These are phyloP conservation scores for Oreochromis grahami DNA, from an alignment of 2,797 vertebrate species.

Conservation along the genomic window DNA sequence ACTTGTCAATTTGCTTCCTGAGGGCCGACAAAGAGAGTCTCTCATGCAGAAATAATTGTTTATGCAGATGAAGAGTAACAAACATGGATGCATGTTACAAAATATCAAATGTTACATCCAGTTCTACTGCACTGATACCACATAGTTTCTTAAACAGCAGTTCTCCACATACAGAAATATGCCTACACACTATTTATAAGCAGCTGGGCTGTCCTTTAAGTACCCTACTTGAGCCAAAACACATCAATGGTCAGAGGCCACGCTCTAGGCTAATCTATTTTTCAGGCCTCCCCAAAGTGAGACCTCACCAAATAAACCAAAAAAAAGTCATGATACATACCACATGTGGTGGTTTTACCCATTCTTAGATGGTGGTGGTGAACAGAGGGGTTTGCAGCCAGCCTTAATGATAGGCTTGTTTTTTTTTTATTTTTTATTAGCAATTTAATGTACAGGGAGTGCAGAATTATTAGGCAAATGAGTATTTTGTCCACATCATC, in stretches of 20 bases:
- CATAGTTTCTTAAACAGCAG: not conserved
- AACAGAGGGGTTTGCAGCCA: not conserved
- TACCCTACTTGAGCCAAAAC: not conserved
- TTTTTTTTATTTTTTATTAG: not conserved
- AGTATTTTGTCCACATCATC: too few species aligned
- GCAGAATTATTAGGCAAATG: too few species aligned
- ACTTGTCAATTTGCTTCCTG: fast-evolving
- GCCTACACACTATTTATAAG: not conserved
- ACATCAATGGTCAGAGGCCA: not conserved
- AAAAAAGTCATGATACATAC: not conserved
- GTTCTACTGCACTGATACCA: not conserved
- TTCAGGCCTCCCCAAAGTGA: not conserved
- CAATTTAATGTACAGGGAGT: not conserved
- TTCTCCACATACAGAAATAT: not conserved
- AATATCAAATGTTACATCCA: not conserved
- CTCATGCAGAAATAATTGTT: not conserved
- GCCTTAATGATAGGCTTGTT: not conserved
- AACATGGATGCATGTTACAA: not conserved
- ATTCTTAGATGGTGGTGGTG: not conserved
- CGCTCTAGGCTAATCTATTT: not conserved
- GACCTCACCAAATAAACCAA: not conserved
- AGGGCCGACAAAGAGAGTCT: fast-evolving
- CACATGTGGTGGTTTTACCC: not conserved
- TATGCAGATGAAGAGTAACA: not conserved
- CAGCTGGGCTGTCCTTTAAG: not conserved